phyloP scores from a whole-genome alignment of 1,140 invertebrate species.

The Hyposmocoma kahamanoa region DNA sequence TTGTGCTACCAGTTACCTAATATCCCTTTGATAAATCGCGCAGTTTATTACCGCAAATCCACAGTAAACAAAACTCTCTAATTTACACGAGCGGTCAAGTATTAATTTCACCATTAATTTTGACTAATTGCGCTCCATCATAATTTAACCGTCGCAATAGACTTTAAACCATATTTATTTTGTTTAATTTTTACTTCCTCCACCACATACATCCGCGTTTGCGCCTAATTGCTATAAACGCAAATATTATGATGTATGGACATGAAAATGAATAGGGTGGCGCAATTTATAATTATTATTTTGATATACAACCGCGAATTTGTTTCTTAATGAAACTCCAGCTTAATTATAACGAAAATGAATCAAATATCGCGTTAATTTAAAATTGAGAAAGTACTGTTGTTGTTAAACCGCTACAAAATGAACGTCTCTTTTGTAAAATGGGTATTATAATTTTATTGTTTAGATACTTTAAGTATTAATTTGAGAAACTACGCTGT shows the following conservation, averaged over 20 bases:
- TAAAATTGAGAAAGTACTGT: neutral
- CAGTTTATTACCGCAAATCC: neutral
- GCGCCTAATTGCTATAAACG: slow-evolving; percentile 53
- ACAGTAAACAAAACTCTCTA: slow-evolving; percentile 39
- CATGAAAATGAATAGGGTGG: slow-evolving; percentile 42
- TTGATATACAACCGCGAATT: slow-evolving; percentile 14
- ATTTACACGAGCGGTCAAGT: slow-evolving; percentile 66
- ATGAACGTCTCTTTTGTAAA: too few relatives aligned
- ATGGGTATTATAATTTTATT: too few relatives aligned
- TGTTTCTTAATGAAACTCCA: slow-evolving; percentile 5
- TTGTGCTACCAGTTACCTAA: slow-evolving; percentile 12
- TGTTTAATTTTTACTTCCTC: slow-evolving; percentile 41
- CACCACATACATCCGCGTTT: slow-evolving; percentile 44
- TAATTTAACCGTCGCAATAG: slow-evolving; percentile 56
- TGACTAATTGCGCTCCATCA: slow-evolving; percentile 58
- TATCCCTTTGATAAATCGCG: neutral
- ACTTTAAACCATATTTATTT: slow-evolving; percentile 64
- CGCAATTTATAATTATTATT: slow-evolving; percentile 18
- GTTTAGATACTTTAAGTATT: too few relatives aligned
- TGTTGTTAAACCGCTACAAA: neutral
- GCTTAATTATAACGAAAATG: neutral
- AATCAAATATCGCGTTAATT: slow-evolving; percentile 1
- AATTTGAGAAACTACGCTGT: too few relatives aligned
- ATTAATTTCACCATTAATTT: slow-evolving; percentile 71
- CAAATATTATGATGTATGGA: slow-evolving; percentile 52